phyloP scores from a whole-genome alignment of 2,113 vertebrate species.

The Vidua chalybeata region DNA sequence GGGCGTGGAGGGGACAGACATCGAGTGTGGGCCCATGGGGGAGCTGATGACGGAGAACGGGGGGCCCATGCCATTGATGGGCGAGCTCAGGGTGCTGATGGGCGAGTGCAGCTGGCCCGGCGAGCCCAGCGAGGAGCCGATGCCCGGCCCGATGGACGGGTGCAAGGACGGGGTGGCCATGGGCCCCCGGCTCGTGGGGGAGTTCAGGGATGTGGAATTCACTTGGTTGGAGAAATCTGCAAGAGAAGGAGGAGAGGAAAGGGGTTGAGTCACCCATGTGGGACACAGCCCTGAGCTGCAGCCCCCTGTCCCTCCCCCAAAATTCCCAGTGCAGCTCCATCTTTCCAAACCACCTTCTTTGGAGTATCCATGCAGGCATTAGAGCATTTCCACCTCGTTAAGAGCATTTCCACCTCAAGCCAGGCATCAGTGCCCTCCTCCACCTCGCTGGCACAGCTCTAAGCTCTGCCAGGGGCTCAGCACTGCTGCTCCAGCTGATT shows the following conservation, averaged over 20 bases:
- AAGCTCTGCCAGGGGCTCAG: not conserved
- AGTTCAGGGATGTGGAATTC: conserved; percentile 85
- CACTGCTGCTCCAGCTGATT: not conserved
- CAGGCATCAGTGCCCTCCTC: not conserved
- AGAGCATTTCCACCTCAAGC: not conserved
- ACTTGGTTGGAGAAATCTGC: conserved; percentile 90
- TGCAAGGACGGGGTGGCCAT: conserved; percentile 89
- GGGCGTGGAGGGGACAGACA: conserved; percentile 85
- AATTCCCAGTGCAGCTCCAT: not conserved
- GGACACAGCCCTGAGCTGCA: not conserved
- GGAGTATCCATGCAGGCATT: fast-evolving
- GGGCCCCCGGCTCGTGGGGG: conserved; percentile 84
- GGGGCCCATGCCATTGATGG: conserved; percentile 94
- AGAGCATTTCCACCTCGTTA: not conserved
- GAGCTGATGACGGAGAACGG: conserved; percentile 98
- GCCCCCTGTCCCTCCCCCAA: fast-evolving
- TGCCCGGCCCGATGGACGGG: conserved; percentile 74
- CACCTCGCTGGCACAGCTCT: not conserved
- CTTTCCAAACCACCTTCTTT: not conserved
- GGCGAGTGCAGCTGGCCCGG: conserved; percentile 90
- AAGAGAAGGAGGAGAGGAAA: not conserved
- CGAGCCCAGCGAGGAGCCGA: conserved; percentile 88
- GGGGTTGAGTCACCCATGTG: fast-evolving
- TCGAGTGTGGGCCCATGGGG: conserved; percentile 90
- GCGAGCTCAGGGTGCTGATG: conserved; percentile 89